phyloP scores from a whole-genome alignment of 2,888 invertebrate genomes.

The Agriotes lineatus region DNA sequence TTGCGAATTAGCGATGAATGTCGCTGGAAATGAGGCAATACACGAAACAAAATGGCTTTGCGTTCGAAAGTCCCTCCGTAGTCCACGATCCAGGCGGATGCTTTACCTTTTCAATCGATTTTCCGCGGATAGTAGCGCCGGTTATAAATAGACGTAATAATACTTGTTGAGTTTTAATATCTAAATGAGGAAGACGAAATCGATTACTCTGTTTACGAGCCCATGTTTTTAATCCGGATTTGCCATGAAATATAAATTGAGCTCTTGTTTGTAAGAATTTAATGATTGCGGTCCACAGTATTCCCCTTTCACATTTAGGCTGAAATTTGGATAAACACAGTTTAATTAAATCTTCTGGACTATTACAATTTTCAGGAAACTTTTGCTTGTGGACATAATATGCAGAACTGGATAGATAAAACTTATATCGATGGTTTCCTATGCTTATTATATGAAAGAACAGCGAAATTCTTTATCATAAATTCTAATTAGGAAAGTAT shows the following conservation, averaged over 20 bases:
- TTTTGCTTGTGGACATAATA: too few species aligned
- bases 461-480: too few species aligned
- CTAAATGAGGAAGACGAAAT: constrained; percentile 26
- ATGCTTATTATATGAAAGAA: too few species aligned
- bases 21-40: not conserved
- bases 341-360: too few species aligned
- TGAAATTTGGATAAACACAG: too few species aligned
- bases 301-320: too few species aligned
- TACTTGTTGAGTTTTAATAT: constrained; percentile 31
- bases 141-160: constrained; percentile 26
- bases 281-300: not conserved
- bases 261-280: not conserved
- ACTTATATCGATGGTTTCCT: too few species aligned
- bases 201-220: constrained; percentile 13
- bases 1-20: not conserved
- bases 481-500: too few species aligned
- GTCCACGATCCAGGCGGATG: not conserved
- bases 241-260: constrained; percentile 6
- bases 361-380: too few species aligned
- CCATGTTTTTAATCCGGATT: constrained; percentile 27
- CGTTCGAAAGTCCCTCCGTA: not conserved
- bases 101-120: constrained; percentile 5
- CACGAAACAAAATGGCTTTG: not conserved
- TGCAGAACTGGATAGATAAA: too few species aligned
- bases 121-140: not conserved